Evolutionary conservation across 2,113 vertebrate genomes (phyloP).

Genomic region (Oryzias woworae): DNA sequence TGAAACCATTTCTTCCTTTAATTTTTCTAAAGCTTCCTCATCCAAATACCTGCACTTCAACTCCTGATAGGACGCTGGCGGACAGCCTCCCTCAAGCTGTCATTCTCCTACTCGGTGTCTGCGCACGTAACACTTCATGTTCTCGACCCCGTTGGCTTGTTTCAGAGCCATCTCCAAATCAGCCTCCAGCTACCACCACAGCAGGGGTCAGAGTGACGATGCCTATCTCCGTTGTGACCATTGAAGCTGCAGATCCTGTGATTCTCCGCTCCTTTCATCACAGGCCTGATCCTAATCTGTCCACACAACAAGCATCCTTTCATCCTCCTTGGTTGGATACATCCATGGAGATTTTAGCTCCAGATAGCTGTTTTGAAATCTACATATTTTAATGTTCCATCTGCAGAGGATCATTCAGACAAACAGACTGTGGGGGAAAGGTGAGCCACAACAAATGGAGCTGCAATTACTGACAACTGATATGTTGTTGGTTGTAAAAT

Average conservation of each 20-base stretch:
- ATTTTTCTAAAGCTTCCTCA: slow-evolving; percentile 14
- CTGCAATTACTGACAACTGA: neutral
- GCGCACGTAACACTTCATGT: slow-evolving; percentile 25
- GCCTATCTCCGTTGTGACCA: slow-evolving; percentile 28
- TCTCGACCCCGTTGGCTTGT: too few relatives aligned
- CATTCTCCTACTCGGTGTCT: neutral
- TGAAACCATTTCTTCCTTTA: neutral
- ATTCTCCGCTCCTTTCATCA: slow-evolving; percentile 31
- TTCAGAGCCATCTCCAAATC: slow-evolving; percentile 37
- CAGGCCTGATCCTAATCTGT: slow-evolving; percentile 18
- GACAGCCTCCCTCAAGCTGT: neutral
- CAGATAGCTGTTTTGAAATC: slow-evolving; percentile 17
- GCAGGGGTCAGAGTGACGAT: slow-evolving; percentile 14
- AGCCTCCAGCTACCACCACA: slow-evolving; percentile 28
- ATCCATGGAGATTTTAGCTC: slow-evolving; percentile 18
- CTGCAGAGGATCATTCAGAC: slow-evolving; percentile 11
- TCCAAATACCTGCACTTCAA: slow-evolving; percentile 12
- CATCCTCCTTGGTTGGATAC: neutral
- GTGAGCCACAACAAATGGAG: slow-evolving; percentile 7
- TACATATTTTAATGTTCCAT: slow-evolving; percentile 29
- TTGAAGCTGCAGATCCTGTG: slow-evolving; percentile 23
- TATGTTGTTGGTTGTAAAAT: neutral
- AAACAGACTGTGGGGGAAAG: slow-evolving; percentile 1
- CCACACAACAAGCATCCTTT: slow-evolving; percentile 21
- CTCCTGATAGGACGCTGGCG: neutral